Percentiles rank a stretch among this genome's conserved stretches.
Conservation (phyloP, 2,113 vertebrate species). For the Fregata magnificens region DNA sequence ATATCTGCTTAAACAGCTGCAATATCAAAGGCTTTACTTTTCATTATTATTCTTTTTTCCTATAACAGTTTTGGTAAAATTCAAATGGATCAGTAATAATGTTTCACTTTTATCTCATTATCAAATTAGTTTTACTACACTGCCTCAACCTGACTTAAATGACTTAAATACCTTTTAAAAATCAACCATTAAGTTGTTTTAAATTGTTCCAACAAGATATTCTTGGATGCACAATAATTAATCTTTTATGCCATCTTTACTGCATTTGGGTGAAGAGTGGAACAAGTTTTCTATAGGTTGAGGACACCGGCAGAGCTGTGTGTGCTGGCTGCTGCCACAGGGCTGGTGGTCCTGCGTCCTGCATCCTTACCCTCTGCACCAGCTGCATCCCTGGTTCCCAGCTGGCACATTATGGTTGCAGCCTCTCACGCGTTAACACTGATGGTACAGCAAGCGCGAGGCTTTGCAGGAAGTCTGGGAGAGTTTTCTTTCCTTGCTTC, state of each 20-base stretch:
- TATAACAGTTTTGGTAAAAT: background rate
- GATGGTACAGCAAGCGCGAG: fast-evolving
- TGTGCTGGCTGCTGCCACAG: too few relatives aligned
- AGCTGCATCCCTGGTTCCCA: background rate
- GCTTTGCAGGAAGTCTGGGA: background rate
- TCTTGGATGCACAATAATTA: background rate
- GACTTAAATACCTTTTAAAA: background rate
- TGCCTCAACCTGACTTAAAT: background rate
- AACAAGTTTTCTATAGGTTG: fast-evolving
- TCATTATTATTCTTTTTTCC: background rate
- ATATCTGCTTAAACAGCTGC: background rate
- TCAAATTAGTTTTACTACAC: background rate
- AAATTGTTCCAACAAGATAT: background rate
- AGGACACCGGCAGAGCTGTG: fast-evolving
- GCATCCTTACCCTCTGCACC: background rate
- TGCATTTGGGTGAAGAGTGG: background rate
- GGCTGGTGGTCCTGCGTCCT: background rate
- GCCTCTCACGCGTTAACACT: fast-evolving
- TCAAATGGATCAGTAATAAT: background rate
- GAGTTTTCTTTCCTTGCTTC: background rate
- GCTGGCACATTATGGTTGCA: background rate
- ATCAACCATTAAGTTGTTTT: background rate
- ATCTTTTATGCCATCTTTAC: background rate
- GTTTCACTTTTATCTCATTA: background rate
- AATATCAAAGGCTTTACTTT: constrained; percentile 1